Base-by-base conservation (phyloP, 2,888 invertebrate genomes). In the Lycaena phlaeas region DNA sequence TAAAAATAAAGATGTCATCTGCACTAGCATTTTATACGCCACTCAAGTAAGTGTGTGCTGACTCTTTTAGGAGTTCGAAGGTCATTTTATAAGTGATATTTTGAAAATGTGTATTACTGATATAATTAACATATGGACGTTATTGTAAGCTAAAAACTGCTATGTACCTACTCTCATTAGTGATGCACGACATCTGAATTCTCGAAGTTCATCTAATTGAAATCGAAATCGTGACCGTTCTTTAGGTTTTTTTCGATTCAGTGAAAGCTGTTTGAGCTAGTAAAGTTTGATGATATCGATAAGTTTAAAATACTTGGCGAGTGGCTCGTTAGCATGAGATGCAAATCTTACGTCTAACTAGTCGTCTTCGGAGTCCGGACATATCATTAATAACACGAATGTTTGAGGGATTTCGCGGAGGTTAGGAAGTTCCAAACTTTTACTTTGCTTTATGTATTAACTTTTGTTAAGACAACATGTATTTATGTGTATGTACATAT, bases 151-250 rank as follows among this genome's bases (percentile, higher is more conserved):
- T n/a, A n/a, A n/a, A n/a, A n/a, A n/a, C n/a, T n/a, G n/a, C n/a
- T n/a, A n/a, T n/a, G n/a, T n/a, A n/a, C n/a, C n/a, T n/a, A n/a
- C n/a, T n/a, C n/a, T 54, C 61, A 65, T 70, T 69, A 67, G 67
- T 60, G 53, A 68, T 56, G 60, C 64, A 69, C 73, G 68, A 72
- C 61, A 74, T 52, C n/a, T n/a, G n/a, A n/a, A n/a, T n/a, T n/a
- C 39, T 12, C 9, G 38, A 31, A 39, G 39, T 30, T 39, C 26
- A 22, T 30, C 14, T 18, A 34, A 18, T 12, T 30, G 30, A 25
- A 14, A 25, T 3, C 9, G 14, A 37, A 30, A 30, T 15, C 39
- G 39, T 39, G 39, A 39, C 30, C 30, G 30, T 30, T 42, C 31
- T 42, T n/a, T 36, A 30, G 27, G 39, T 25, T 31, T 27, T 14